These are phyloP conservation scores for Paratrypauchen microcephalus DNA, from an alignment of 2,797 vertebrate species.

Conservation along the genomic window DNA sequence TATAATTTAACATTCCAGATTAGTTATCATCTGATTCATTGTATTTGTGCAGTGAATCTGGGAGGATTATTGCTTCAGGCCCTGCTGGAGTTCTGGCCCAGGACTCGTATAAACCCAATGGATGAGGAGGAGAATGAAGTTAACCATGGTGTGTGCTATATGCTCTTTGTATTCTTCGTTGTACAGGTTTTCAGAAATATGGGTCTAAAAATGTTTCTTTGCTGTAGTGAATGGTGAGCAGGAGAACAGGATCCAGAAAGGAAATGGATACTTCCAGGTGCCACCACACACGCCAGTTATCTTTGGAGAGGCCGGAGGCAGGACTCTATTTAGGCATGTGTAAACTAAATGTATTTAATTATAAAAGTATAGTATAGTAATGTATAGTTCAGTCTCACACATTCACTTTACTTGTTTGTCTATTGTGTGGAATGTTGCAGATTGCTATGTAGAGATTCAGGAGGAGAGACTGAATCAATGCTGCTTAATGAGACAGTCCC, in stretches of 20 bases:
- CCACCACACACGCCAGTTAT: constrained; percentile 98
- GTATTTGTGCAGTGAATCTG: constrained; percentile 85
- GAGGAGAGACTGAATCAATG: constrained; percentile 98
- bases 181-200: neutral
- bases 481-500: constrained; percentile 97
- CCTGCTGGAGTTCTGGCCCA: constrained; percentile 96
- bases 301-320: constrained; percentile 95
- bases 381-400: neutral
- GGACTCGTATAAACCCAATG: constrained; percentile 95
- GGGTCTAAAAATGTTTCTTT: neutral
- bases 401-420: neutral
- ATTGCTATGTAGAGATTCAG: constrained; percentile 96
- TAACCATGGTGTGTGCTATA: constrained; percentile 85
- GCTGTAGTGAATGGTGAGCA: constrained; percentile 92
- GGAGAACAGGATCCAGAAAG: constrained; percentile 94
- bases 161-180: neutral
- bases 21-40: neutral
- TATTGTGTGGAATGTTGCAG: constrained; percentile 61
- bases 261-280: constrained; percentile 98
- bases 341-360: neutral
- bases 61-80: constrained; percentile 96
- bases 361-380: neutral
- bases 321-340: constrained; percentile 93
- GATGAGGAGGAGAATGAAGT: constrained; percentile 97
- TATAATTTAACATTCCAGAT: neutral